Percentiles rank a stretch among this genome's conserved stretches.
phyloP scores from a whole-genome alignment of 2,113 vertebrate species.

The Camelus dromedarius region DNA sequence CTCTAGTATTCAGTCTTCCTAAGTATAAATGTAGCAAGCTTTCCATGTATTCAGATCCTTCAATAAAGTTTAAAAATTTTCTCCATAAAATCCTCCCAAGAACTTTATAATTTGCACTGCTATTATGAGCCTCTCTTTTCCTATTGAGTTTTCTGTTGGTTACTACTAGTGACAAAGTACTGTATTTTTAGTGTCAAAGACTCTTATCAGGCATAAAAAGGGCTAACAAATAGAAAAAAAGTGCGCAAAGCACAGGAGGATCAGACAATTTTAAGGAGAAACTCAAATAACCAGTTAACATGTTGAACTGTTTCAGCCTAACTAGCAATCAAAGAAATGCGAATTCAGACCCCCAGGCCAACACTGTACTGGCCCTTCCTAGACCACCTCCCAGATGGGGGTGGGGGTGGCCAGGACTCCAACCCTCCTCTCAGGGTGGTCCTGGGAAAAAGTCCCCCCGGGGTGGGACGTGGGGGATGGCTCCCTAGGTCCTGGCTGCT shows the following conservation, averaged over 20 bases:
- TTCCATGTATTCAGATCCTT: slow-evolving; percentile 18
- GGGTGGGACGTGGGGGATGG: too few relatives aligned
- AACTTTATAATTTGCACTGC: slow-evolving; percentile 6
- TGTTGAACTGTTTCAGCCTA: slow-evolving; percentile 39
- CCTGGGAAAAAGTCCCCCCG: too few relatives aligned
- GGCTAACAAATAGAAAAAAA: slow-evolving; percentile 17
- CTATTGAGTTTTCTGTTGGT: slow-evolving; percentile 38
- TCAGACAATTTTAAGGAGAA: slow-evolving; percentile 54
- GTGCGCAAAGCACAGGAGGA: not conserved
- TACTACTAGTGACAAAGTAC: slow-evolving; percentile 32
- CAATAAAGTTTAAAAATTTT: slow-evolving; percentile 24
- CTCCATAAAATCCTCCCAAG: slow-evolving; percentile 11
- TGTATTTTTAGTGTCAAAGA: slow-evolving; percentile 25
- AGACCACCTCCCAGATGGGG: too few relatives aligned
- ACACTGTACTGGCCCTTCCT: too few relatives aligned
- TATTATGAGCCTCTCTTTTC: slow-evolving; percentile 50
- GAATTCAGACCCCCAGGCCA: not conserved
- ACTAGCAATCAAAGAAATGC: slow-evolving; percentile 29
- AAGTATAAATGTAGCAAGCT: slow-evolving; percentile 15
- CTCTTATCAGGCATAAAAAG: slow-evolving; percentile 42
- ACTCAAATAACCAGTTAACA: slow-evolving; percentile 13
- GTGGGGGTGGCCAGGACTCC: too few relatives aligned
- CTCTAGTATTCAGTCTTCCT: not conserved
- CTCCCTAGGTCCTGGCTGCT: too few relatives aligned
- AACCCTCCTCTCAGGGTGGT: too few relatives aligned